phyloP scores from a whole-genome alignment of 2,797 vertebrate species.

The Xiphophorus birchmanni region DNA sequence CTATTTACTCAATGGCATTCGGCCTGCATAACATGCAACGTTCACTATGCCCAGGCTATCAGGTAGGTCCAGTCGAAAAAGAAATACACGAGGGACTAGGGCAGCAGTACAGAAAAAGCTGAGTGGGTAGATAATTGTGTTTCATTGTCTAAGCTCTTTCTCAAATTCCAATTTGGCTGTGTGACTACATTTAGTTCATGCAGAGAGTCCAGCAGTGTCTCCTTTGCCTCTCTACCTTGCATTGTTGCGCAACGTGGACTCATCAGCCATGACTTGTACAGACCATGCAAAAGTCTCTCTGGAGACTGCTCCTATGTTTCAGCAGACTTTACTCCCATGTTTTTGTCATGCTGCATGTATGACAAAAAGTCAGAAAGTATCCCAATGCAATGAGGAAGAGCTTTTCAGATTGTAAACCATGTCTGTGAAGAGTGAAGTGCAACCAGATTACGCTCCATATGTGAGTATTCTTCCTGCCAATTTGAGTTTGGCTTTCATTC shows the following conservation, averaged over 20 bases:
- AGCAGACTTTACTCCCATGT: conserved; percentile 5
- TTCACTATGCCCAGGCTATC: conserved; percentile 88
- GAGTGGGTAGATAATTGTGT: not conserved
- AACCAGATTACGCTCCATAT: not conserved
- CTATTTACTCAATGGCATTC: conserved; percentile 97
- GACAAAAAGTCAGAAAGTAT: conserved; percentile 2
- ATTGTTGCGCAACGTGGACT: not conserved
- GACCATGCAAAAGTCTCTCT: not conserved
- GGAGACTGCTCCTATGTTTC: not conserved
- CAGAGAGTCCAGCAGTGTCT: not conserved
- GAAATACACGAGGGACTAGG: not conserved
- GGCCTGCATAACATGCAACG: conserved; percentile 97
- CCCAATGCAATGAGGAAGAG: not conserved
- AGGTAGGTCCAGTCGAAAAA: conserved; percentile 60
- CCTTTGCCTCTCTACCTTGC: not conserved
- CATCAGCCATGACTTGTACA: not conserved
- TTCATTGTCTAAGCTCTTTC: not conserved
- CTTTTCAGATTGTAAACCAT: not conserved
- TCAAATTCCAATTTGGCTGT: not conserved
- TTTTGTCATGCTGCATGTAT: not conserved
- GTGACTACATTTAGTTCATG: not conserved
- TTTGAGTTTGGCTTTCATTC: conserved; percentile 5
- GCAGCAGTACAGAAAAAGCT: not conserved
- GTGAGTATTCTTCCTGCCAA: not conserved
- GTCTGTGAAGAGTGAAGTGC: not conserved